Evolutionary conservation across 2,888 invertebrate species (phyloP).

Genomic region (Coelogynopora nodosa): DNA sequence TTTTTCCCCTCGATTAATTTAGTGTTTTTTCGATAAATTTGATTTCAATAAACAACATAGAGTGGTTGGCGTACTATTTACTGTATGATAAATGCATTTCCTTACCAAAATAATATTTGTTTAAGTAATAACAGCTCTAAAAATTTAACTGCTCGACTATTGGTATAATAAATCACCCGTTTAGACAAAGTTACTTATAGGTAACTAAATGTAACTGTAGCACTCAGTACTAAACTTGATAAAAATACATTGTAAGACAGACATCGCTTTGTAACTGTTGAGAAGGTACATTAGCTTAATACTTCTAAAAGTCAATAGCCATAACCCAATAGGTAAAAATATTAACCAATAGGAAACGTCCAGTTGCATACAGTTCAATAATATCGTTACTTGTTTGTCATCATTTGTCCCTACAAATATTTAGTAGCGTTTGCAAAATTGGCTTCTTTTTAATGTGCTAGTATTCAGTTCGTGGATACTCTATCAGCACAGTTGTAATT

Average conservation of each 20-base stretch:
- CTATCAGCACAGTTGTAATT: background rate
- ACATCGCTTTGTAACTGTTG: background rate
- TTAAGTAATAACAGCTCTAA: background rate
- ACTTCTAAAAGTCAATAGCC: background rate
- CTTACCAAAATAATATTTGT: background rate
- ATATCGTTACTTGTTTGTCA: background rate
- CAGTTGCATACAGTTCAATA: background rate
- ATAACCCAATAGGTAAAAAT: background rate
- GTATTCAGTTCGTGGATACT: background rate
- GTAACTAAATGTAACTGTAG: background rate
- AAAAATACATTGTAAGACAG: background rate
- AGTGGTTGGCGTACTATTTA: too few species aligned
- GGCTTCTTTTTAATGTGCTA: background rate
- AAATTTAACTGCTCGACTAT: background rate
- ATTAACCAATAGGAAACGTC: background rate
- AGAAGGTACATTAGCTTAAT: background rate
- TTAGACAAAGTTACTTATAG: too few species aligned
- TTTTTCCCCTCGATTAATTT: background rate
- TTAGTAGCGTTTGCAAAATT: background rate
- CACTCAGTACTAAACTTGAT: background rate
- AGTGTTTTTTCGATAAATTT: background rate
- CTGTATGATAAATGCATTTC: too few species aligned
- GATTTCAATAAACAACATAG: background rate
- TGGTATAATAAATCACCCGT: background rate
- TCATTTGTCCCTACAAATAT: background rate